Base-by-base conservation (phyloP, 1,140 invertebrate species). In the Hycleus cichorii region DNA sequence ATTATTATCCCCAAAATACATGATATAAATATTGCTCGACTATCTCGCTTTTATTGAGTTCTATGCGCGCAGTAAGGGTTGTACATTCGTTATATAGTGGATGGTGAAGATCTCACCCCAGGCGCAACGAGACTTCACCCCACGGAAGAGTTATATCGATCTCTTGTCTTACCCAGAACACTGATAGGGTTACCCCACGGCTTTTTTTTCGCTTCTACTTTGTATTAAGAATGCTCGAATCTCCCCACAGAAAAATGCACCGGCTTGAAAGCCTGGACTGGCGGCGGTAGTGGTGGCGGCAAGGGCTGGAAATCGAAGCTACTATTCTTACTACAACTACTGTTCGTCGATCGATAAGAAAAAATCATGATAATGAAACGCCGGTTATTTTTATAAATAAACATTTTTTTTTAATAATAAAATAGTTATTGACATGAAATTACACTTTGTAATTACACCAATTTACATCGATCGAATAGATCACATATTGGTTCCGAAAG, bases 121-220 rank as follows among this genome's bases (percentile, higher is more conserved):
- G 67, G 63, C 65, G 60, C 38, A 49, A 40, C 48, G 58, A 51
- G 56, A 58, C 52, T 69, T 69, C 69, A 69, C 72, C 72, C 70
- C 71, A 70, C 69, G 72, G 72, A 73, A 73, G 72, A 73, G 72
- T 73, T 73, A 73, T 73, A 73, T 73, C 71, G 72, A 73, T 73
- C 72, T 69, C 70, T 63, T 69, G 70, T 73, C 70, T 72, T 71
- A 67, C 68, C 64, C 72, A 70, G 64, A 65, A 52, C 63, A 63
- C 40, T 58, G 70, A 71, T 72, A 73, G 72, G 72, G 72, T 73
- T 73, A 72, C 72, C 69, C 71, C 57, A 61, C 58, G 64, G 60
- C 53, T 65, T 65, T 66, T n/a, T 63, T 65, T 59, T 64, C 49
- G 46, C 54, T 54, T 51, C 57, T 61, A 59, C 47, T 56, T 55